Evolutionary conservation across 2,113 vertebrate species (phyloP).

Genomic region (Cepphus grylle): DNA sequence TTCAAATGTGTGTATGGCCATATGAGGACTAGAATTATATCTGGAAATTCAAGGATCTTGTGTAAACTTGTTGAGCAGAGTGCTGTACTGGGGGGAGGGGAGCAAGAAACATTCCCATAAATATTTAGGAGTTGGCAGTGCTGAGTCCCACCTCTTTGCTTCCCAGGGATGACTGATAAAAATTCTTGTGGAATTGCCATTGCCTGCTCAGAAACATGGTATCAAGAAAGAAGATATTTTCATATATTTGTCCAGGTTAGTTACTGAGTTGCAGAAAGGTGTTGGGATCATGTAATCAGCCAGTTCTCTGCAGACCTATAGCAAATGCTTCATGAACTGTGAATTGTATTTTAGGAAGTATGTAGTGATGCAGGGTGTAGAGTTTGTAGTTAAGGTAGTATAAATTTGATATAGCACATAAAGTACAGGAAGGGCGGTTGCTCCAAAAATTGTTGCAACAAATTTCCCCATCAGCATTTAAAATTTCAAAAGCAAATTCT

Average conservation of each 20-base stretch:
- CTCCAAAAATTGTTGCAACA: background rate
- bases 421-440: background rate
- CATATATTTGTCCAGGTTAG: background rate
- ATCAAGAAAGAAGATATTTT: background rate
- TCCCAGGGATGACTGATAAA: background rate
- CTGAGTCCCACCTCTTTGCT: background rate
- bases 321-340: background rate
- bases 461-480: background rate
- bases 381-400: background rate
- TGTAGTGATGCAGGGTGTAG: background rate
- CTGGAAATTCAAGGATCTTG: background rate
- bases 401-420: background rate
- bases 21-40: background rate
- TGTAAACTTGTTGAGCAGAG: background rate
- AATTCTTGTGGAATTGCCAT: background rate
- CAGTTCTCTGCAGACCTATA: background rate
- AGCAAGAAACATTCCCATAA: background rate
- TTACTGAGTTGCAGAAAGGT: background rate
- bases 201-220: fast-evolving
- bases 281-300: background rate
- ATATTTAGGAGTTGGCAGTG: background rate
- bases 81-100: background rate
- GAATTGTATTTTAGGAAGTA: background rate
- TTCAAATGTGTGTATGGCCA: background rate
- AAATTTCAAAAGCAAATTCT: background rate